Conservation (phyloP, 2,888 invertebrate species). For the Oxystoma pomonae region DNA sequence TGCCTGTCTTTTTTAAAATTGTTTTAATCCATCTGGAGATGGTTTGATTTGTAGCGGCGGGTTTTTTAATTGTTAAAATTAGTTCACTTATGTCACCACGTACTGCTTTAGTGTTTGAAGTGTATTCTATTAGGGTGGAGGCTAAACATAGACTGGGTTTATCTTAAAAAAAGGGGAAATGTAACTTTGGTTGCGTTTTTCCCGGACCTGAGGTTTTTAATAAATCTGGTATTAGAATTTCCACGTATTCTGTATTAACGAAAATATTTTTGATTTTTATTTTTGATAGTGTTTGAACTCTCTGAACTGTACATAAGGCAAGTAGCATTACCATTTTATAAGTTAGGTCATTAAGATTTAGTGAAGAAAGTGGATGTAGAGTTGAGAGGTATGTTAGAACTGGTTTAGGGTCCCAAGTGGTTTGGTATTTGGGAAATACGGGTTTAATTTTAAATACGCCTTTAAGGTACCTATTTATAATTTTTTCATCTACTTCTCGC, state of each 20-base stretch:
- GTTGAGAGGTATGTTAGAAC: constrained; percentile 16
- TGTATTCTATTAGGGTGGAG: too few relatives aligned
- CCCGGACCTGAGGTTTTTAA: constrained; percentile 14
- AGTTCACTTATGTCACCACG: constrained; percentile 7
- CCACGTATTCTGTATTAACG: too few relatives aligned
- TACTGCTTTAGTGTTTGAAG: too few relatives aligned
- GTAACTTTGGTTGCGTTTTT: too few relatives aligned
- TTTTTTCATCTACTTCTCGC: too few relatives aligned
- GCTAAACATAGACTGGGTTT: too few relatives aligned
- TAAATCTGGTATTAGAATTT: constrained; percentile 8
- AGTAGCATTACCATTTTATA: constrained; percentile 4
- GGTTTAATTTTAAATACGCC: constrained; percentile 22
- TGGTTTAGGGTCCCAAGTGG: constrained; percentile 23
- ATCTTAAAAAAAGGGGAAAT: too few relatives aligned
- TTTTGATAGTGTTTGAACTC: constrained; percentile 7
- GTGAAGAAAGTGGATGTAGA: constrained; percentile 19
- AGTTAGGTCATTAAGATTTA: constrained; percentile 15
- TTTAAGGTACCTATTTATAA: constrained; percentile 20
- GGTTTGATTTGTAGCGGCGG: too few relatives aligned
- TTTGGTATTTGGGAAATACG: constrained; percentile 15
- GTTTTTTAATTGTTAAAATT: too few relatives aligned
- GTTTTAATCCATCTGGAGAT: too few relatives aligned
- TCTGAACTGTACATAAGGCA: constrained; percentile 8
- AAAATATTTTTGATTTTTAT: too few relatives aligned
- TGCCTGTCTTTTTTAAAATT: constrained; percentile 12